These are phyloP conservation scores for Parnassius apollo DNA, from an alignment of 2,888 invertebrate genomes.

Conservation along the genomic window DNA sequence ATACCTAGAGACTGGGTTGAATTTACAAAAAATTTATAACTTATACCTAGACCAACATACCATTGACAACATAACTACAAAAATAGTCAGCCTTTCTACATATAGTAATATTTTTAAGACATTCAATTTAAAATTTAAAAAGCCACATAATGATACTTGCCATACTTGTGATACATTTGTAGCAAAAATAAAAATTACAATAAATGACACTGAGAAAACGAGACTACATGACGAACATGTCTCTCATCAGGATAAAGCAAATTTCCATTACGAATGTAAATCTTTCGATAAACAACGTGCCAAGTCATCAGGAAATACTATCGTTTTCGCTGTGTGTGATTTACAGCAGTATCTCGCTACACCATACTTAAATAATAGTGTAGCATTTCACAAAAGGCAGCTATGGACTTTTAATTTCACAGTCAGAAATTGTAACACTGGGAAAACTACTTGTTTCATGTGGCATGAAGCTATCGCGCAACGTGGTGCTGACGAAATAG, in stretches of 20 bases:
- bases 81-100: slow-evolving; percentile 5
- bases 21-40: not conserved
- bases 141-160: slow-evolving; percentile 18
- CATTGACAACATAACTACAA: slow-evolving; percentile 21
- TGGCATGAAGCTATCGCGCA: slow-evolving; percentile 15
- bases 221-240: slow-evolving; percentile 22
- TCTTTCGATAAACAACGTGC: slow-evolving; percentile 20
- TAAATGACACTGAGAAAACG: slow-evolving; percentile 21
- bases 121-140: slow-evolving; percentile 19
- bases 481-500: no score
- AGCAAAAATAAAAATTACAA: slow-evolving; percentile 20
- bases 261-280: slow-evolving; percentile 22
- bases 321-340: slow-evolving; percentile 12
- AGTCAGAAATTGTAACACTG: slow-evolving; percentile 21
- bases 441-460: slow-evolving; percentile 23
- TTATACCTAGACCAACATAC: slow-evolving; percentile 16
- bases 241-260: slow-evolving; percentile 22
- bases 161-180: slow-evolving; percentile 17
- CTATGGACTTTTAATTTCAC: slow-evolving; percentile 24
- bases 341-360: slow-evolving; percentile 17
- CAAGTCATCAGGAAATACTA: slow-evolving; percentile 19
- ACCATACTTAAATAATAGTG: slow-evolving; percentile 9
- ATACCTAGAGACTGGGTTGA: no score
- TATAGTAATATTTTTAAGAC: slow-evolving; percentile 22
- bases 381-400: slow-evolving; percentile 9